Evolutionary conservation across 2,113 vertebrate genomes (phyloP).

Genomic region (Serilophus lunatus): DNA sequence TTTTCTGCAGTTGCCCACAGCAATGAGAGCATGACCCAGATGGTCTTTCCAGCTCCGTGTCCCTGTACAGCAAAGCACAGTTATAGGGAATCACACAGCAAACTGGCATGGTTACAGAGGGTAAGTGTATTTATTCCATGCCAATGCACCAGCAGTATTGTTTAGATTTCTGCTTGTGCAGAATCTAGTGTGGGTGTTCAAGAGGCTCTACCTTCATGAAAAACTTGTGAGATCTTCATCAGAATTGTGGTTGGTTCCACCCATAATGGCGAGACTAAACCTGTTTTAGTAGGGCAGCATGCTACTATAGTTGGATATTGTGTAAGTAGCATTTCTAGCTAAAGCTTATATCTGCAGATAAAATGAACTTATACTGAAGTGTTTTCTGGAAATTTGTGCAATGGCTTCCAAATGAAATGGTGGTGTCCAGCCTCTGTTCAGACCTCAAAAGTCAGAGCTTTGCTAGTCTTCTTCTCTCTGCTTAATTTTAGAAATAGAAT

Average conservation of each 20-base stretch:
- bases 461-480: neutral
- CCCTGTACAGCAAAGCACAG: neutral
- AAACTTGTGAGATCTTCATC: neutral
- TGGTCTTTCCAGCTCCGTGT: neutral
- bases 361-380: neutral
- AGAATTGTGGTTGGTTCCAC: neutral
- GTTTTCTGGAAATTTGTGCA: neutral
- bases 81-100: neutral
- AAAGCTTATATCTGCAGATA: neutral
- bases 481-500: neutral
- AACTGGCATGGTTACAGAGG: neutral
- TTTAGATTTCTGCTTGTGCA: neutral
- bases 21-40: neutral
- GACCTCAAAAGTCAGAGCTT: neutral
- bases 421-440: neutral
- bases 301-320: neutral
- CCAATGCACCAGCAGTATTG: neutral
- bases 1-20: neutral
- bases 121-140: neutral
- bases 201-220: neutral
- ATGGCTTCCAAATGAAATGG: accelerated
- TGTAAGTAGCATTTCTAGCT: neutral
- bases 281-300: neutral
- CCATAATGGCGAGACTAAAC: neutral
- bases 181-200: neutral